phyloP scores from a whole-genome alignment of 2,113 vertebrate species.

The Ophthalmotilapia sp. region DNA sequence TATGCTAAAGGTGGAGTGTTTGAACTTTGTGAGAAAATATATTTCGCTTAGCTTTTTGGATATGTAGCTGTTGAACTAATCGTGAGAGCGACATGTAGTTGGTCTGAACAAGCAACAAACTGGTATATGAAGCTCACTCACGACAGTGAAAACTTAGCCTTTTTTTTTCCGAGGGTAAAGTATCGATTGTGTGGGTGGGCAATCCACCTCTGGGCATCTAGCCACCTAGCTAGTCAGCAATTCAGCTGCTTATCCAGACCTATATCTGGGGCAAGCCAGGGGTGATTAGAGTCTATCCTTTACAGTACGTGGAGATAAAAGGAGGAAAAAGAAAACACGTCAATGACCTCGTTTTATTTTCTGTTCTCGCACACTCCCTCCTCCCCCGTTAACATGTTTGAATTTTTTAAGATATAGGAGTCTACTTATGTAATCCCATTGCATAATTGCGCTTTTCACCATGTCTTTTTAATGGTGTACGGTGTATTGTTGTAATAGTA shows the following conservation, averaged over 20 bases:
- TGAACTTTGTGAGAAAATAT: background rate
- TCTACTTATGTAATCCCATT: background rate
- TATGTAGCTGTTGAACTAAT: background rate
- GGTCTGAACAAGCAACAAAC: background rate
- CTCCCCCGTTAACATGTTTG: background rate
- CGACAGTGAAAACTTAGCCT: slow-evolving; percentile 14
- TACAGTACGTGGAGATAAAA: slow-evolving; percentile 2
- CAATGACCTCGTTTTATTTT: background rate
- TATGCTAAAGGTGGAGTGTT: background rate
- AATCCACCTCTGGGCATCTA: slow-evolving; percentile 1
- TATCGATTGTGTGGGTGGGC: slow-evolving; percentile 45
- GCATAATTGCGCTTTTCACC: background rate
- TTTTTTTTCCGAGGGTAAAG: background rate
- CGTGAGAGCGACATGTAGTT: background rate
- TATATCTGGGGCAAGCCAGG: background rate
- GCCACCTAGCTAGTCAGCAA: slow-evolving; percentile 38
- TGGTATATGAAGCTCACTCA: background rate
- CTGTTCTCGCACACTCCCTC: background rate
- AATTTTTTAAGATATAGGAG: background rate
- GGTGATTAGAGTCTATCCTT: background rate
- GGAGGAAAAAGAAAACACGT: background rate
- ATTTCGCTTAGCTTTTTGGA: background rate
- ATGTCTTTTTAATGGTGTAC: background rate
- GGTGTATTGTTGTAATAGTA: background rate
- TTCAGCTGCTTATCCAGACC: background rate